Evolutionary conservation across 2,113 vertebrate species (phyloP).

Genomic region (Dicerorhinus sumatrensis): DNA sequence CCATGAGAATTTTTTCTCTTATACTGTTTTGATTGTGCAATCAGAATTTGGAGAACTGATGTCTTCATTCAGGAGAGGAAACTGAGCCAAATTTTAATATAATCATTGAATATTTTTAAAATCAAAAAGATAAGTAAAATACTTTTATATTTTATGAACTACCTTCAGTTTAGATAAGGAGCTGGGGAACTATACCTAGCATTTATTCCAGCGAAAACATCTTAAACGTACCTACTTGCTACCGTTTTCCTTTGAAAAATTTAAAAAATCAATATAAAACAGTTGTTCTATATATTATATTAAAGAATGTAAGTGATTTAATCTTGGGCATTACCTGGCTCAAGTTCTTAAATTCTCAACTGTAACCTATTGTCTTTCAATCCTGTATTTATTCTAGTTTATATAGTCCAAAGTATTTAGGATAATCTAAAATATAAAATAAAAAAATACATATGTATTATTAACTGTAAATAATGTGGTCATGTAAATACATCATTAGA

Average conservation of each 20-base stretch:
- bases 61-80: neutral
- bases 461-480: conserved; percentile 31
- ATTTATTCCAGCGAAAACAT: conserved; percentile 1
- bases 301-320: conserved; percentile 40
- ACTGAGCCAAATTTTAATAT: conserved; percentile 33
- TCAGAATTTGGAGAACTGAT: conserved; percentile 25
- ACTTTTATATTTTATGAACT: conserved; percentile 20
- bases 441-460: neutral
- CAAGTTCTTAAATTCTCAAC: conserved; percentile 28
- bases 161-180: conserved; percentile 32
- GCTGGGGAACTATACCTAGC: neutral
- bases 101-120: neutral
- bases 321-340: conserved; percentile 39
- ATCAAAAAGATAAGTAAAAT: conserved; percentile 4
- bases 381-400: conserved; percentile 22
- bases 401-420: neutral
- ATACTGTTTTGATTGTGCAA: conserved; percentile 8
- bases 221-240: neutral
- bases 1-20: conserved; percentile 25
- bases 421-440: conserved; percentile 29
- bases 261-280: conserved; percentile 20
- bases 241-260: conserved; percentile 1
- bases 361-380: conserved; percentile 50
- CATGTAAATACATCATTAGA: conserved; percentile 13
- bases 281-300: neutral